Evolutionary conservation across 2,797 vertebrate genomes (phyloP), one percentile per base, ranked within the genome.

Genomic region (Corythornis leucogaster): DNA sequence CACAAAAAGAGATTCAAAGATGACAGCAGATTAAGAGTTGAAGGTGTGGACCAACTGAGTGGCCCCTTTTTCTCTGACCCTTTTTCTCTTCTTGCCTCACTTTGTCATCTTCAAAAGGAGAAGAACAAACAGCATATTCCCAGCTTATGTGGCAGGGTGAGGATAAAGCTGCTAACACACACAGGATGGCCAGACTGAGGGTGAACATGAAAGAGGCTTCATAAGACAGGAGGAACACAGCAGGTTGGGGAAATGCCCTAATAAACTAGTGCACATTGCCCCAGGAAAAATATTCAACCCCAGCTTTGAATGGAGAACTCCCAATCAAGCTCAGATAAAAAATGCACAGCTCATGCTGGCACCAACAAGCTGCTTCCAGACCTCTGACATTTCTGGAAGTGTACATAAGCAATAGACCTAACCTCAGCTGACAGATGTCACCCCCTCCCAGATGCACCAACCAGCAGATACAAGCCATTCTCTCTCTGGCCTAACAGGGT

Each of bases 361-460:
- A 48, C 8, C 0, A 2, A 84, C 68, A 19, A 84, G 54, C 71
- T 74, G 54, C 45, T 68, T 70, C 40, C 66, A 92, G 78, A 91
- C 57, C 89, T 79, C 68, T 48, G 77, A 64, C 42, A 31, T 69
- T 82, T 90, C 89, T 87, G 87, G 77, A 92, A 91, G 69, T 31
- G 84, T 1, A 63, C 57, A 42, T 2, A 63, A 63, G 48, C 4
- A 25, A 82, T 28, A 93, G 57, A 80, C 48, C 54, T 42, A 63
- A 87, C 63, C 55, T 67, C 75, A 86, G 55, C 46, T 82, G 69
- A 87, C 12, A 68, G 76, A 53, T 42, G 33, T 61, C 84, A 85
- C 58, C n/a, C 10, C 28, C 33, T 58, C 48, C 46, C 46, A 83
- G 68, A 68, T 30, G 82, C 30, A 85, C 16, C 57, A 80, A 30